Conservation (phyloP, 1,140 invertebrate genomes). For the Drosophila nigrodunni region DNA sequence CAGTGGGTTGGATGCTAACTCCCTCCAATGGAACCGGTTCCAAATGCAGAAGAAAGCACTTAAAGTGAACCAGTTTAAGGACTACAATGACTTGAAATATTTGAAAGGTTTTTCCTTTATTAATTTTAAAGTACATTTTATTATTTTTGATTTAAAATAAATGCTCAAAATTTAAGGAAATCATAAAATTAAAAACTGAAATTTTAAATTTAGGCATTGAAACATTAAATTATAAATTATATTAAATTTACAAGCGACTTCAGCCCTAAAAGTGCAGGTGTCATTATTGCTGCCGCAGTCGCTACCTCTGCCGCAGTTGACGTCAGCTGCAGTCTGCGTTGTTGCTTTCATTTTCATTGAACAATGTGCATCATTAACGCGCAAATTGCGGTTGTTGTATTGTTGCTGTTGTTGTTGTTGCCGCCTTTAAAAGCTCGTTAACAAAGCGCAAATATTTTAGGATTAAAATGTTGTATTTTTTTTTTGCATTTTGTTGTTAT, state of each 20-base stretch:
- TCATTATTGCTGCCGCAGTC: slow-evolving; percentile 2
- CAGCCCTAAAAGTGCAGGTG: slow-evolving; percentile 26
- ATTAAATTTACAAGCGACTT: not conserved
- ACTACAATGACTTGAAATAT: not conserved
- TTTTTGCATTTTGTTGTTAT: slow-evolving; percentile 47
- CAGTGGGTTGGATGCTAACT: slow-evolving; percentile 48
- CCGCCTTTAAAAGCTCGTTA: slow-evolving; percentile 66
- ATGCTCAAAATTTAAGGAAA: too few species aligned
- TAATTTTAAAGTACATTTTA: not conserved
- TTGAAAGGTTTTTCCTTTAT: not conserved
- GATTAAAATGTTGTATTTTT: slow-evolving; percentile 54
- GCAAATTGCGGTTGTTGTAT: slow-evolving; percentile 29
- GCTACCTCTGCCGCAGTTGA: slow-evolving; percentile 6
- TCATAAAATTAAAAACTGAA: too few species aligned
- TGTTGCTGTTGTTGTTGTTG: slow-evolving; percentile 41
- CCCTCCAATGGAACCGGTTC: slow-evolving; percentile 27
- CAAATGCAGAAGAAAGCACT: slow-evolving; percentile 5
- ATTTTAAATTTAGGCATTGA: too few species aligned
- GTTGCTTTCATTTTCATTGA: slow-evolving; percentile 77
- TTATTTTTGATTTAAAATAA: too few species aligned
- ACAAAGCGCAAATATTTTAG: slow-evolving; percentile 82
- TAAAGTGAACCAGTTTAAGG: slow-evolving; percentile 15
- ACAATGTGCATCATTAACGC: slow-evolving; percentile 83
- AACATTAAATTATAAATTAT: not conserved
- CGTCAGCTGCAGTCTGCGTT: slow-evolving; percentile 13